phyloP scores from a whole-genome alignment of 2,888 invertebrate species.

The Phoenoteleia sp. region DNA sequence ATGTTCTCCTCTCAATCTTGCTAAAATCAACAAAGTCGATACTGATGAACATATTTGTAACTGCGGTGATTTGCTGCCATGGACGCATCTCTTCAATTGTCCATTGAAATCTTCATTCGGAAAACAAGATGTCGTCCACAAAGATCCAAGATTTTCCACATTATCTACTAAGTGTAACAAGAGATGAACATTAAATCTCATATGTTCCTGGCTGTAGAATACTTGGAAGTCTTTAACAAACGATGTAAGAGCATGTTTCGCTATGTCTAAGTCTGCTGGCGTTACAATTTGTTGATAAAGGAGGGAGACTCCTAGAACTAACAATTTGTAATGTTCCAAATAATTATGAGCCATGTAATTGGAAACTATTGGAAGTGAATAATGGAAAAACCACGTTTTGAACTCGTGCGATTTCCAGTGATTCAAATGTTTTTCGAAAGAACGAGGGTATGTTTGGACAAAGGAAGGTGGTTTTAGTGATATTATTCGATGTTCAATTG shows the following conservation, averaged over 20 bases:
- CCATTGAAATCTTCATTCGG: too few species aligned
- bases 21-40: background rate
- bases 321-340: too few species aligned
- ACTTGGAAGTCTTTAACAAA: background rate
- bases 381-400: too few species aligned
- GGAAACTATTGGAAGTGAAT: too few species aligned
- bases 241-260: background rate
- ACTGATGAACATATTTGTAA: slow-evolving; percentile 25
- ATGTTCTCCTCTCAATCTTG: background rate
- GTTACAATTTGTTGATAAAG: too few species aligned
- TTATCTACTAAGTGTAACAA: background rate
- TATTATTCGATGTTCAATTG: background rate
- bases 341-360: too few species aligned
- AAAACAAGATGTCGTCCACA: slow-evolving; percentile 57
- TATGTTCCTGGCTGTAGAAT: background rate
- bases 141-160: too few species aligned
- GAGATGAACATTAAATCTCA: background rate
- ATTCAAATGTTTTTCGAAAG: too few species aligned
- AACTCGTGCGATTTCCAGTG: too few species aligned
- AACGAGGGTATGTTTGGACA: background rate
- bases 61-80: too few species aligned
- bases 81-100: too few species aligned
- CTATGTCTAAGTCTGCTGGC: background rate
- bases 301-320: too few species aligned
- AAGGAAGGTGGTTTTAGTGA: background rate